Evolutionary conservation across 2,888 invertebrate genomes (phyloP).

Genomic region (Hypomecis punctinalis): DNA sequence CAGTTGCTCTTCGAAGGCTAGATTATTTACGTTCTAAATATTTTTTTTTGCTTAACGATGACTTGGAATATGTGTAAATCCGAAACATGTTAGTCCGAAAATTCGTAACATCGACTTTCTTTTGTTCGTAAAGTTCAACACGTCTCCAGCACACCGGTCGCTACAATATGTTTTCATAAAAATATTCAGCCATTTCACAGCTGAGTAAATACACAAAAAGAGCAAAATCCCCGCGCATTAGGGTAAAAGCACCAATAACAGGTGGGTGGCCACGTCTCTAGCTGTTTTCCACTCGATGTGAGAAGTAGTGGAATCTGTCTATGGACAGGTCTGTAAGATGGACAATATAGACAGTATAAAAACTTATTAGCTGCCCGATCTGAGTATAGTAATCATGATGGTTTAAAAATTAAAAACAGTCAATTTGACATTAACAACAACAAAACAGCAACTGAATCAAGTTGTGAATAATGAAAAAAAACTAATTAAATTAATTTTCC

Average conservation of each 20-base stretch:
- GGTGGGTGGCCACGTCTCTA: conserved; percentile 38
- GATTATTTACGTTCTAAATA: too few species aligned
- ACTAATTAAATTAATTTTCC: too few species aligned
- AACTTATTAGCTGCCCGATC: not conserved
- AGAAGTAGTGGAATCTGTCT: conserved; percentile 39
- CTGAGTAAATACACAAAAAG: conserved; percentile 27
- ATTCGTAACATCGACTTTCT: too few species aligned
- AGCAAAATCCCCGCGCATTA: conserved; percentile 30
- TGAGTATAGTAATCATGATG: too few species aligned
- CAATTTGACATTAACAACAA: too few species aligned
- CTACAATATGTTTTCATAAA: conserved; percentile 11
- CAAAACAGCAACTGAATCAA: too few species aligned
- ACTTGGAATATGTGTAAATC: too few species aligned
- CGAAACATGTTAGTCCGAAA: not conserved
- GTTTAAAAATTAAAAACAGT: too few species aligned
- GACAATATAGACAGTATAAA: conserved; percentile 16
- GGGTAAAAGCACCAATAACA: conserved; percentile 39
- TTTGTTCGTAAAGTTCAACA: too few species aligned
- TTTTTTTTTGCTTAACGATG: too few species aligned
- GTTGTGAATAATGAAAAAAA: too few species aligned
- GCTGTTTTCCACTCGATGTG: conserved; percentile 46
- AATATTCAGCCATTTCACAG: conserved; percentile 26
- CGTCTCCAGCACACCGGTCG: not conserved
- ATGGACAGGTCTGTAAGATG: conserved; percentile 19
- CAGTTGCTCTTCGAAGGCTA: too few species aligned